Evolutionary conservation across 2,888 invertebrate species (phyloP).

Genomic region (Caenorhabditis japonica): DNA sequence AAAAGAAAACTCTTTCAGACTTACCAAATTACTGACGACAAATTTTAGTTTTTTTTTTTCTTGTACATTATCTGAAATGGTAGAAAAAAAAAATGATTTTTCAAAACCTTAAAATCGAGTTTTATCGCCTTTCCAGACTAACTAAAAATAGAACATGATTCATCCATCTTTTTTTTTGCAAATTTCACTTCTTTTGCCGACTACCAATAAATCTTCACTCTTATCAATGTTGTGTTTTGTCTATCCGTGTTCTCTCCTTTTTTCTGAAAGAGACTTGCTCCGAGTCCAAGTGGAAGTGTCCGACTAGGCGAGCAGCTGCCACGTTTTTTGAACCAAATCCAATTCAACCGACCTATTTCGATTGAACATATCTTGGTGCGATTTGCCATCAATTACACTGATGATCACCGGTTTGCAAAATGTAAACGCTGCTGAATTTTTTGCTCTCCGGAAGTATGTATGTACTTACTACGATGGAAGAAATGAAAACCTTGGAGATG

Average conservation of each 20-base stretch:
- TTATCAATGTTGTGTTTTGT: constrained; percentile 16
- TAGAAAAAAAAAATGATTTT: not conserved
- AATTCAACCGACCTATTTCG: constrained; percentile 17
- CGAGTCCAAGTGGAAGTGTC: constrained; percentile 26
- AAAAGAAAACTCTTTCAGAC: not conserved
- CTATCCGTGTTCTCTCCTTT: constrained; percentile 15
- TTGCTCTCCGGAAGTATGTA: not conserved
- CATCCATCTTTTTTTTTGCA: no score
- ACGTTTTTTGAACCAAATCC: constrained; percentile 27
- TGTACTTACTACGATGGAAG: no score
- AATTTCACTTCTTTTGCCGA: no score
- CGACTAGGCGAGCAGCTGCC: constrained; percentile 38
- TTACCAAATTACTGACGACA: not conserved
- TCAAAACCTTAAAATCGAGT: not conserved
- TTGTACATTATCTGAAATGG: not conserved
- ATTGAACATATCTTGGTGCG: constrained; percentile 25
- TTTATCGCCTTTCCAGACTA: not conserved
- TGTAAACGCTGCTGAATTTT: not conserved
- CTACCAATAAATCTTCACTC: no score
- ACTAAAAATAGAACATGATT: no score
- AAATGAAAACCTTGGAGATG: no score
- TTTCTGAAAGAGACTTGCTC: constrained; percentile 36
- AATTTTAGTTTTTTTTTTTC: no score
- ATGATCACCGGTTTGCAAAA: constrained; percentile 25
- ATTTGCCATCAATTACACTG: constrained; percentile 28